phyloP scores from a whole-genome alignment of 2,113 vertebrate species.

The Zosterops pallidus region DNA sequence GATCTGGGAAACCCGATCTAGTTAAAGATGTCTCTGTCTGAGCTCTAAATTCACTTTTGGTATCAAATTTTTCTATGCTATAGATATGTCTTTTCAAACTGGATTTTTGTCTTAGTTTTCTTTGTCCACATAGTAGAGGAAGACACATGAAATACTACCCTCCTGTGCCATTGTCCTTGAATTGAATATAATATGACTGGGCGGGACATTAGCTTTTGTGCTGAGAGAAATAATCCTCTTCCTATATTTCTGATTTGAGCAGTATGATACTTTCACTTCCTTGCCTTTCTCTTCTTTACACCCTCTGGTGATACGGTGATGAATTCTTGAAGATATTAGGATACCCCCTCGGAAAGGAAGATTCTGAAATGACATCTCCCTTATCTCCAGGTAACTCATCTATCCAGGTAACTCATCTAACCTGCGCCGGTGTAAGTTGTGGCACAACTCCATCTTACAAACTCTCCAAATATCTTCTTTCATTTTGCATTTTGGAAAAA shows the following conservation, averaged over 20 bases:
- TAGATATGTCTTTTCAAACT: background rate
- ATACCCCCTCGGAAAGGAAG: background rate
- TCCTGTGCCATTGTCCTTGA: background rate
- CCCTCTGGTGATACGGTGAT: rapidly evolving
- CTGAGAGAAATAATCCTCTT: background rate
- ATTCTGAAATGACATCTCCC: background rate
- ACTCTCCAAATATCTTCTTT: background rate
- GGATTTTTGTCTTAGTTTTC: background rate
- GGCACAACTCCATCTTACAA: background rate
- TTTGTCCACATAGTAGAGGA: background rate
- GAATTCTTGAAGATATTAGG: background rate
- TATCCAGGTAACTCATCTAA: background rate
- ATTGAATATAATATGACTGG: background rate
- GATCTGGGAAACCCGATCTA: background rate
- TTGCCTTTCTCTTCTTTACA: background rate
- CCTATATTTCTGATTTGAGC: background rate
- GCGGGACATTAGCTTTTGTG: background rate
- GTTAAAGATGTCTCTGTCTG: background rate
- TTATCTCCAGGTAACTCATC: background rate
- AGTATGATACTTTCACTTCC: background rate
- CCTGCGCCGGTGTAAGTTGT: background rate
- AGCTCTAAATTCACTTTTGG: background rate
- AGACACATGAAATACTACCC: background rate
- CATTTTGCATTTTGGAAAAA: background rate
- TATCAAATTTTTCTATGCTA: background rate